Evolutionary conservation across 2,797 vertebrate species (phyloP).

Genomic region (Petrocephalus schoutedeni): DNA sequence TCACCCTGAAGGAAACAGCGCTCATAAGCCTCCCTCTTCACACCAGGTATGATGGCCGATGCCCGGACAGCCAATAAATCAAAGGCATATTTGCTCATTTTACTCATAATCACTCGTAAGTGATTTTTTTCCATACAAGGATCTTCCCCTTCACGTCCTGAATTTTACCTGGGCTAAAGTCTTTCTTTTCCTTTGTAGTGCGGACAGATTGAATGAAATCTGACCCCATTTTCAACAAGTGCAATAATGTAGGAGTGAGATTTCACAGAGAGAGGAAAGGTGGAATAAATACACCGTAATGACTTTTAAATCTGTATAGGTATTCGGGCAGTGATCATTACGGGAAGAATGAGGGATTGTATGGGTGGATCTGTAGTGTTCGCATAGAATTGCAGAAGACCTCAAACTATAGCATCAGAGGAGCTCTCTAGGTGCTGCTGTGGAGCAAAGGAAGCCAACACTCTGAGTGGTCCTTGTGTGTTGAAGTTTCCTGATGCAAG

Average conservation of each 20-base stretch:
- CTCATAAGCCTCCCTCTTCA: neutral
- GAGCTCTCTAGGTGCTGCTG: neutral
- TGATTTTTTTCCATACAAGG: neutral
- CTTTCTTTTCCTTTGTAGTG: neutral
- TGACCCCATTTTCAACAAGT: neutral
- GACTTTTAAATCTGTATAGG: neutral
- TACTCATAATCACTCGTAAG: neutral
- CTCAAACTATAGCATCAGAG: neutral
- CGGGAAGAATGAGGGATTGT: neutral
- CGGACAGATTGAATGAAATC: neutral
- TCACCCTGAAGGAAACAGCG: neutral
- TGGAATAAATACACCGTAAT: neutral
- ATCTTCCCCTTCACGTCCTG: neutral
- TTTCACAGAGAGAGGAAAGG: neutral
- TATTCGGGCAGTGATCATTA: neutral
- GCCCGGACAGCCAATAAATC: neutral
- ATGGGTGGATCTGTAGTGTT: neutral
- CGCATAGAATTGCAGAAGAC: neutral
- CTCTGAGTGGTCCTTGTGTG: neutral
- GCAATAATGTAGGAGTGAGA: neutral
- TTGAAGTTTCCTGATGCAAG: neutral
- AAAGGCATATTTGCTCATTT: neutral
- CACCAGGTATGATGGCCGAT: neutral
- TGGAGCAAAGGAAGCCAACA: neutral
- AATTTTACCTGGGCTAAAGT: neutral